Conservation (phyloP, 2,888 invertebrate species). For the Limnephilus rhombicus region DNA sequence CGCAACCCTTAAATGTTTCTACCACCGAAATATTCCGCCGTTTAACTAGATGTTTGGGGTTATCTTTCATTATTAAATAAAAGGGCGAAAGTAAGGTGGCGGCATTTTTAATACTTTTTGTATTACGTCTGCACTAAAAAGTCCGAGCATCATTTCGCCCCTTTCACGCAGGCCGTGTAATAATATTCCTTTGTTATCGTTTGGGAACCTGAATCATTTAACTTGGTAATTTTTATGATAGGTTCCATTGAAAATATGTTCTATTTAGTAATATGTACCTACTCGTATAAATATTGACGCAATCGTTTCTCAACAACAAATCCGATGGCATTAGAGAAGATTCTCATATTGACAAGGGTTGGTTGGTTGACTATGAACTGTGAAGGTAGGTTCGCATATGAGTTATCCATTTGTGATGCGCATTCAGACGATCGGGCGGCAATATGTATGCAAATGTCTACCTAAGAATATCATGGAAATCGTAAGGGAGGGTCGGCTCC, state of each 20-base stretch:
- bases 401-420: conserved; percentile 64
- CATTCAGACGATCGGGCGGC: conserved; percentile 61
- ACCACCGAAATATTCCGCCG: background rate
- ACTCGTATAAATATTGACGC: background rate
- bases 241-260: background rate
- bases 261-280: background rate
- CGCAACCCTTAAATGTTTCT: background rate
- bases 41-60: background rate
- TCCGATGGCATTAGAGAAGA: background rate
- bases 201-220: background rate
- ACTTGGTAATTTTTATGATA: background rate
- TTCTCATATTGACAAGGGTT: conserved; percentile 49
- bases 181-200: background rate
- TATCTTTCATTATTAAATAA: background rate
- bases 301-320: background rate
- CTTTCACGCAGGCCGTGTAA: background rate
- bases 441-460: conserved; percentile 66
- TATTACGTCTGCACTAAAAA: background rate
- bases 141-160: background rate
- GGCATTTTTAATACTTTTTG: background rate
- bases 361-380: conserved; percentile 4
- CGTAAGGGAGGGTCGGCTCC: conserved; percentile 49
- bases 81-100: background rate
- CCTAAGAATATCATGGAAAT: conserved; percentile 56
- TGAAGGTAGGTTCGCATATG: conserved; percentile 44